Base-by-base conservation (phyloP, 2,888 invertebrate genomes). In the Xanthorhoe spadicearia region DNA sequence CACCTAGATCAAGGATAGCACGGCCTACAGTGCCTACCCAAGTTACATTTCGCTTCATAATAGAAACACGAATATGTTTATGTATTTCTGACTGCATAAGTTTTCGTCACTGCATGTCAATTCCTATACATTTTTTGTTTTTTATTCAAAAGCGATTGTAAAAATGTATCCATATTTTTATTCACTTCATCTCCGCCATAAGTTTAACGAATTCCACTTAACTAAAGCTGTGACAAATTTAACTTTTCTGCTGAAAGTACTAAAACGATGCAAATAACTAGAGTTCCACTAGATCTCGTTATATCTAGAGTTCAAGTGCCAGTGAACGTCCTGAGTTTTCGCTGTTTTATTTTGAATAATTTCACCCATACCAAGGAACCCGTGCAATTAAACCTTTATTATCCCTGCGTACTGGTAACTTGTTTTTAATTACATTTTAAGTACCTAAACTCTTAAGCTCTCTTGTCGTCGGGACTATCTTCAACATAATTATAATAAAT, bases 381-480 rank as follows among this genome's bases (percentile, higher is more conserved):
- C 76, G 83, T 80, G 81, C 82, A 85, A 87, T 87, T 86, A 85
- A 84, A 83, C 75, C 83, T 85, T 87, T 85, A 86, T 80, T 86
- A 85, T 83, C 79, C 82, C 75, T 79, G 80, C 78, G 74, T 76
- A 76, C 79, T 76, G 78, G 81, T 83, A 88, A 88, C 88, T 84
- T 62, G 88, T 87, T 89, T 87, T 87, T 86, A 88, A 87, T 88
- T 87, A 83, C 83, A 79, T 83, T 87, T 87, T 84, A 86, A 86
- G 81, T 81, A 82, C 80, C 76, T 77, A 77, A 76, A 76, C 84
- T 82, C 80, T 82, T 83, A 77, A 4, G 77, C 77, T 80, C 79
- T 76, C 60, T 77, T 74, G 74, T 79, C 76, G 75, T 71, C 71
- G 68, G n/a, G 59, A 65, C 75, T 78, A 82, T 80, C 80, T 79